These are phyloP conservation scores for Drosophila tsacasi DNA, from an alignment of 1,140 invertebrate genomes.

Conservation along the genomic window DNA sequence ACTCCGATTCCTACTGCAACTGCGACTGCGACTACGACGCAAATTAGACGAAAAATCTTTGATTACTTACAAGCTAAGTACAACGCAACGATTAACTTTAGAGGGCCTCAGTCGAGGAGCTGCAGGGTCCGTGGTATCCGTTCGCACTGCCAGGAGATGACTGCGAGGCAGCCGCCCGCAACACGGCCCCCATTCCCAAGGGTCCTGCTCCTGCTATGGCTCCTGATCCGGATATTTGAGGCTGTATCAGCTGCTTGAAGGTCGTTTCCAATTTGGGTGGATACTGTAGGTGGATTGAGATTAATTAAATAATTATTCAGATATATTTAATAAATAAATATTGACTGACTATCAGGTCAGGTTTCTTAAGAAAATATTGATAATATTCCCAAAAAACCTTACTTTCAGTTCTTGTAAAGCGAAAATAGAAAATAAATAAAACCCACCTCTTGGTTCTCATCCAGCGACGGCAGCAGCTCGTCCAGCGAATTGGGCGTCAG, in stretches of 20 bases:
- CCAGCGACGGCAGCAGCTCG: conserved; percentile 90
- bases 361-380: no score
- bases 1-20: background rate
- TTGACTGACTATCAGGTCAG: no score
- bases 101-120: conserved; percentile 81
- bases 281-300: conserved; percentile 57
- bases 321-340: no score
- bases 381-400: background rate
- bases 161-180: conserved; percentile 33
- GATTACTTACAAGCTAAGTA: conserved; percentile 35
- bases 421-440: no score
- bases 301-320: background rate
- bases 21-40: conserved; percentile 3
- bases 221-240: conserved; percentile 32
- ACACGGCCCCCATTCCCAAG: conserved; percentile 26
- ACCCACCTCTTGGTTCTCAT: conserved; percentile 90
- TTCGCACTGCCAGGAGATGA: conserved; percentile 40
- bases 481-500: conserved; percentile 91
- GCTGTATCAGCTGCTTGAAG: conserved; percentile 68
- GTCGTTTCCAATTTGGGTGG: conserved; percentile 69
- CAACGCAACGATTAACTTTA: conserved; percentile 47
- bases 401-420: no score
- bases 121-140: conserved; percentile 83
- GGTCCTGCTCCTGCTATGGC: conserved; percentile 7
- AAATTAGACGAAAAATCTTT: conserved; percentile 33